phyloP scores from a whole-genome alignment of 2,113 vertebrate species.

The Catagonus wagneri region DNA sequence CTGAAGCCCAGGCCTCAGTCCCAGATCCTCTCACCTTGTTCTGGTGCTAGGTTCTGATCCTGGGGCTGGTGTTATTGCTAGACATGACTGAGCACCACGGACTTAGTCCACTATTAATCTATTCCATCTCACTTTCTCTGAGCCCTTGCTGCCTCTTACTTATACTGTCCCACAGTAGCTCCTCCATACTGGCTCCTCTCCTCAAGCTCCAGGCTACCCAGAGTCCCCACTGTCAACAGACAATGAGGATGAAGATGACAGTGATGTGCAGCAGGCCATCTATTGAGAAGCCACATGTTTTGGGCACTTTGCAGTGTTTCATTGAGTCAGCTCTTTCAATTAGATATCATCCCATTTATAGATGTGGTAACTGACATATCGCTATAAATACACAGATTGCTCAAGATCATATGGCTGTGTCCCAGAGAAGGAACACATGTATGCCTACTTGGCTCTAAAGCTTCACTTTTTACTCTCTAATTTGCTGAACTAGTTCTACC shows the following conservation, averaged over 20 bases:
- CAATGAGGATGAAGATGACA: not conserved
- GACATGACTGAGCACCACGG: not conserved
- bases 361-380: not conserved
- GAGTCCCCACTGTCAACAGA: not conserved
- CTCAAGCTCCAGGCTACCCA: not conserved
- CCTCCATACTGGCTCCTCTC: not conserved
- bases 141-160: not conserved
- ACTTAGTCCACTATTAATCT: not conserved
- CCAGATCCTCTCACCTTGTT: not conserved
- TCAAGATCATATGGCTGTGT: not conserved
- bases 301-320: not conserved
- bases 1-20: not conserved
- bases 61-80: not conserved
- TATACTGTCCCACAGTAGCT: not conserved
- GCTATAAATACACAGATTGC: not conserved
- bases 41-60: not conserved
- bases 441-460: not conserved
- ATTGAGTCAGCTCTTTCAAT: constrained; percentile 10
- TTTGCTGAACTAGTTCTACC: not conserved
- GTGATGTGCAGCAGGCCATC: not conserved
- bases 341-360: not conserved
- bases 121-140: not conserved
- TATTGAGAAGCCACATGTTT: not conserved
- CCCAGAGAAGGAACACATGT: not conserved
- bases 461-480: not conserved